phyloP scores from a whole-genome alignment of 2,113 vertebrate genomes.

The Rhegmatorhina hoffmannsi region DNA sequence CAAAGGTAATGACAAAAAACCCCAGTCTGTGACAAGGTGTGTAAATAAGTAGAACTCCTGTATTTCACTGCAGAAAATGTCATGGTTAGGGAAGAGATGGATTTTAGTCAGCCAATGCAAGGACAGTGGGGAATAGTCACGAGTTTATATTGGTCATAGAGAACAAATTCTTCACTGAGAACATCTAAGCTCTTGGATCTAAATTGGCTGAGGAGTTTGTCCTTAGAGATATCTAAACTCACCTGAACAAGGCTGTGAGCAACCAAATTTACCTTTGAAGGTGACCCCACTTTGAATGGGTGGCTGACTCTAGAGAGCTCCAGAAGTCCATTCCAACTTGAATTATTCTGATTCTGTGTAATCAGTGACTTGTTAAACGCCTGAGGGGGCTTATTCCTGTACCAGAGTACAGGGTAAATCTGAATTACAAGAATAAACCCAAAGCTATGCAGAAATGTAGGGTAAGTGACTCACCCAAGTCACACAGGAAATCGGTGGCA shows the following conservation, averaged over 20 bases:
- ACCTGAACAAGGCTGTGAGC: not conserved
- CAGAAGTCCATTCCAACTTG: not conserved
- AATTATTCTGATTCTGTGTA: not conserved
- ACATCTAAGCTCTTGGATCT: not conserved
- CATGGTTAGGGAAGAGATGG: not conserved
- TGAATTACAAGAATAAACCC: not conserved
- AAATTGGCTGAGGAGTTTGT: not conserved
- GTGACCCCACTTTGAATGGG: not conserved
- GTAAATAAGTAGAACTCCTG: not conserved
- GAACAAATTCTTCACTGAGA: not conserved
- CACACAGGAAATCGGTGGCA: not conserved
- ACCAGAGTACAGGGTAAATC: not conserved
- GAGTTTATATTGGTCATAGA: not conserved
- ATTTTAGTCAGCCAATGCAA: not conserved
- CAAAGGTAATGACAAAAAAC: not conserved
- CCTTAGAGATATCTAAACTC: not conserved
- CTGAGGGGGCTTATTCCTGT: not conserved
- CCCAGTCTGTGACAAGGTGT: not conserved
- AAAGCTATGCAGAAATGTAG: not conserved
- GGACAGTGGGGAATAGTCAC: not conserved
- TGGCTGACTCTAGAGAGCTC: not conserved
- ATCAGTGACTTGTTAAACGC: not conserved
- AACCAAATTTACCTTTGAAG: not conserved
- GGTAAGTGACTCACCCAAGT: not conserved
- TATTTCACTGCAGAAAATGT: not conserved